Percentiles rank a stretch among this genome's conserved stretches.
Conservation (phyloP, 2,888 invertebrate genomes). For the Lasioglossum oenotherae region DNA sequence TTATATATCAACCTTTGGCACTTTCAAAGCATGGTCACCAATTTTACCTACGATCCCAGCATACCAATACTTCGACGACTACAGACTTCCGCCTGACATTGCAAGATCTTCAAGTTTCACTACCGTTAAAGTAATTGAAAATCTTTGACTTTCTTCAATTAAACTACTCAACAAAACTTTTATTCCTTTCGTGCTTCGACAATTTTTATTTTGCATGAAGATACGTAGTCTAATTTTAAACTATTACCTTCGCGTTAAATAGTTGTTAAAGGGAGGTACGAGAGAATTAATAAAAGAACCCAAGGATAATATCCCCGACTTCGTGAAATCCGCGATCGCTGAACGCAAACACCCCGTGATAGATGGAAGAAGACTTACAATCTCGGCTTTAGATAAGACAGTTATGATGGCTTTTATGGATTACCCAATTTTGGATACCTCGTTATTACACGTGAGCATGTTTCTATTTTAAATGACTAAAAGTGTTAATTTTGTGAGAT, state of each 20-base stretch:
- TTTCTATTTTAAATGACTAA: neutral
- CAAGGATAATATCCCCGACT: conserved; percentile 81
- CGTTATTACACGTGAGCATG: conserved; percentile 86
- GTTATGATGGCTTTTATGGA: conserved; percentile 13
- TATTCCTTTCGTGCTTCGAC: neutral
- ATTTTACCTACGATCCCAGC: conserved; percentile 83
- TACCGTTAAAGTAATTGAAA: conserved; percentile 88
- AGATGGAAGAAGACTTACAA: conserved; percentile 86
- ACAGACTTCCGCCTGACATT: conserved; percentile 90
- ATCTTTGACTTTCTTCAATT: neutral
- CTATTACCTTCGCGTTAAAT: conserved; percentile 36
- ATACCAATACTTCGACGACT: conserved; percentile 83
- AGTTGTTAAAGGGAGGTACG: conserved; percentile 83
- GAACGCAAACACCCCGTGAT: conserved; percentile 62
- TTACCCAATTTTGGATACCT: conserved; percentile 86
- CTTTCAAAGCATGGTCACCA: conserved; percentile 88
- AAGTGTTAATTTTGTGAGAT: neutral
- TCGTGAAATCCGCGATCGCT: conserved; percentile 79
- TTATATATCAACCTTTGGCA: conserved; percentile 90
- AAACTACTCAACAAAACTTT: neutral
- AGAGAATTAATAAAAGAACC: conserved; percentile 84
- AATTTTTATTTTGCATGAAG: neutral
- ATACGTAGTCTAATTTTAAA: neutral
- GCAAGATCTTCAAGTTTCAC: conserved; percentile 90
- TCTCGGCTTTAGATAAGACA: conserved; percentile 86